Base-by-base conservation (phyloP, 2,797 vertebrate species). In the Ceryle rudis region DNA sequence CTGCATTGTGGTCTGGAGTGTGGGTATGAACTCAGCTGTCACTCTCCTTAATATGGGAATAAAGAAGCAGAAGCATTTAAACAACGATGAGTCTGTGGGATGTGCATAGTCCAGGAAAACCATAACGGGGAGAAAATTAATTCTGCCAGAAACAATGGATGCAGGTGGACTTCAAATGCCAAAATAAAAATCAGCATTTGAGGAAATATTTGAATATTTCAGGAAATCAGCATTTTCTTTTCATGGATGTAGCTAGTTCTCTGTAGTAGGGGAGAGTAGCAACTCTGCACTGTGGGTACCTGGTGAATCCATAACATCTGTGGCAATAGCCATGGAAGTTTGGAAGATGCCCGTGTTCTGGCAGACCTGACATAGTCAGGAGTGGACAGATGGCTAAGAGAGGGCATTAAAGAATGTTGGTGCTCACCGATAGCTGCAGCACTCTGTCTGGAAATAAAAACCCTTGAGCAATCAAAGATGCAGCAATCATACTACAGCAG, bases 31-130 rank as follows among this genome's bases (percentile, higher is more conserved):
- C 25, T 71, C 28, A 26, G 39, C 33, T 47, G 8, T 79, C 22
- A 9, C 17, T 51, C 15, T 4, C n/a, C 20, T 26, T 51, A 55
- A 55, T 11, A 1, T 2, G 10, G 44, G 42, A 25, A 42, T 31
- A 33, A 31, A 31, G 20, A 69, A 60, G 33, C 20, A 42, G 49
- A 64, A 82, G 33, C 33, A 47, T 58, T 79, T 70, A 14, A 19
- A 6, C 14, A 33, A 10, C 1, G 3, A 31, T 74, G 28, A 0
- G 0, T 57, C 57, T 39, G 54, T 58, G 31, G 71, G 44, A 49
- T 75, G 58, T 25, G 15, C 60, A 54, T 26, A 49, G 22, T 25
- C 33, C 6, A n/a, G 64, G 31, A 81, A 85, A 86, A 85, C 11
- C 9, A 1, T 28, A 42, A 47, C 17, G 11, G 12, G 47, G 31